Conservation (phyloP, 2,888 invertebrate species). For the Drosophila parthenogenetica region DNA sequence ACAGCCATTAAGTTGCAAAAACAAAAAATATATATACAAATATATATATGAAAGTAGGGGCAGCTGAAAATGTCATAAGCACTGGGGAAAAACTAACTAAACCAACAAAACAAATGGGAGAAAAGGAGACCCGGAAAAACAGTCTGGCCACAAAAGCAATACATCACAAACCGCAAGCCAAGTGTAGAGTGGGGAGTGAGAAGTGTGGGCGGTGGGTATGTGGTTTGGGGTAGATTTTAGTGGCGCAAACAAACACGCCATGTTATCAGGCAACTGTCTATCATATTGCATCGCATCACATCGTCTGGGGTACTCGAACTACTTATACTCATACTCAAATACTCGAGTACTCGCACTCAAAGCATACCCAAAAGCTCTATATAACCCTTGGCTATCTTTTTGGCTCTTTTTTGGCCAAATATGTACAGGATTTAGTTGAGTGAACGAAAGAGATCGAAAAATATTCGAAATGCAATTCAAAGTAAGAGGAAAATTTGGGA, state of each 20-base stretch:
- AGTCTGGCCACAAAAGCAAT: conserved; percentile 20
- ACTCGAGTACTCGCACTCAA: conserved; percentile 14
- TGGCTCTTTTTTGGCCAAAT: conserved; percentile 21
- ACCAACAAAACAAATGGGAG: conserved; percentile 32
- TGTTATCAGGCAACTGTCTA: conserved; percentile 29
- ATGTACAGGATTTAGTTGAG: conserved; percentile 2
- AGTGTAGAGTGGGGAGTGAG: conserved; percentile 3
- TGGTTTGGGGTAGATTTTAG: conserved; percentile 14
- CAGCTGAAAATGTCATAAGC: conserved; percentile 50
- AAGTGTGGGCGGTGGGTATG: not conserved
- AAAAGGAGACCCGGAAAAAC: not conserved
- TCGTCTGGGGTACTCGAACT: conserved; percentile 11
- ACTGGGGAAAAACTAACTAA: conserved; percentile 4
- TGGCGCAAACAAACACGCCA: conserved; percentile 32
- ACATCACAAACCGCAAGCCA: conserved; percentile 30
- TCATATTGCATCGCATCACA: conserved; percentile 2
- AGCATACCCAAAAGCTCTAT: conserved; percentile 25
- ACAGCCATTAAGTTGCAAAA: conserved; percentile 47
- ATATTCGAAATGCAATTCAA: conserved; percentile 42
- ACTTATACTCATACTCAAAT: conserved; percentile 2
- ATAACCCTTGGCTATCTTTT: conserved; percentile 28
- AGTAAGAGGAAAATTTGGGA: conserved; percentile 8
- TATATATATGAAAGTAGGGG: not conserved
- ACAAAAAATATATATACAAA: conserved; percentile 5
- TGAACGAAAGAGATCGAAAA: not conserved